Base-by-base conservation (phyloP, 2,888 invertebrate species). In the Drosophila pseudotakahashii region DNA sequence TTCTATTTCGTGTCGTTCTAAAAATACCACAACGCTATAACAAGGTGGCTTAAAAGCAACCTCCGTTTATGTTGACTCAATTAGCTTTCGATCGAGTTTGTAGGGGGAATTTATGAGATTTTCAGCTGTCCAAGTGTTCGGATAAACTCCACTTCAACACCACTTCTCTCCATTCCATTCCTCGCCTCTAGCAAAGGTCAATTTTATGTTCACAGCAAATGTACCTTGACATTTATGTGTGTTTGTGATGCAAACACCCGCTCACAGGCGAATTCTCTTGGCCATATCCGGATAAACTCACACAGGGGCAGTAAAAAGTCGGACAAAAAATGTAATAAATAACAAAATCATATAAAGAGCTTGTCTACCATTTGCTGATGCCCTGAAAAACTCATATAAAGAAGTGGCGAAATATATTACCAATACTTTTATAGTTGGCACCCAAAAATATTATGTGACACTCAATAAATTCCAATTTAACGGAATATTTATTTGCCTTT, bases 221-320 rank as follows among this genome's bases (percentile, higher is more conserved):
- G 68, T 71, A 72, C 79, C 79, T 84, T 84, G 81, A 81, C 72
- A 81, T 73, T 81, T 80, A 45, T 73, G 47, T 53, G 58, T 37
- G 19, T 44, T 13, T 23, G 47, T 58, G 37, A 63, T 53, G 64
- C 36, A 62, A 54, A 50, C 54, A 57, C 41, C 34, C 44, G 30
- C 36, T 14, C 26, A 44, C 30, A 54, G 3, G 7, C 30, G 30
- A 7, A 30, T 30, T 7, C 30, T 7, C 19, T 6, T 39, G n/a
- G 9, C 55, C 53, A 59, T 60, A 41, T 50, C 64, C 64, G 42
- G 36, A n/a, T 7, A 39, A 53, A 37, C 47, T 53, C 41, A 47
- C 58, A 51, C 42, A 30, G 4, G 2, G 19, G 9, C 39, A 34
- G 32, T 50, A 61, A 61, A 62, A 54, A 51, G 50, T 26, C 47